Base-by-base conservation (phyloP, 1,140 invertebrate genomes). In the Atta texana region DNA sequence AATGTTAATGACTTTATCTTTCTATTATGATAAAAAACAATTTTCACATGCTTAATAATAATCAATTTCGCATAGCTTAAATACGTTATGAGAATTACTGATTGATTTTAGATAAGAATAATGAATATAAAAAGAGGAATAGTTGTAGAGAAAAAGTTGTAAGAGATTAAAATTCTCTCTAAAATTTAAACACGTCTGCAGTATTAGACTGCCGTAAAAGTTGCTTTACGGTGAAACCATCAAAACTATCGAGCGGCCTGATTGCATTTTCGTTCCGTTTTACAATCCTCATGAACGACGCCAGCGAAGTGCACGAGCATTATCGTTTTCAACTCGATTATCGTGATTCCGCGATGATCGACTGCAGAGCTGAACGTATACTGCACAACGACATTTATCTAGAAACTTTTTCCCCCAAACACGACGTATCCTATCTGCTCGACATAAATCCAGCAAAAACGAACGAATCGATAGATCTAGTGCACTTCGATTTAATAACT, bases 201-300 rank as follows among this genome's bases (percentile, higher is more conserved):
- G 78, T 78, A 85, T 78, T 78, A 82, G 55, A 81, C 34, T 21
- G 34, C 49, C 85, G 61, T 87, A 87, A 87, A 87, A 63, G 78
- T 63, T 87, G 28, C 53, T 87, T 87, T 82, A 87, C 55, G 53
- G 24, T 34, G 53, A 71, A 87, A 87, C 55, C 77, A 81, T 82
- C 64, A 72, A 72, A 87, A 87, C 78, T 82, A 87, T 87, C 85
- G 85, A 87, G 49, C 85, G 66, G 66, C 77, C 85, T 87, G 77
- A 87, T 81, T 87, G 66, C 49, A 71, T 82, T 87, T 71, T 82
- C 76, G 55, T 69, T 57, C 68, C 68, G 76, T 87, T 87, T 87
- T 82, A 87, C 68, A 84, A 87, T 87, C 57, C 66, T 82, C 76
- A 68, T 71, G 57, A 69, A 82, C 53, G 55, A 82, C 61, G 63